Percentiles rank a stretch among this genome's conserved stretches.
phyloP scores from a whole-genome alignment of 2,113 vertebrate species.

The Bufo gargarizans region DNA sequence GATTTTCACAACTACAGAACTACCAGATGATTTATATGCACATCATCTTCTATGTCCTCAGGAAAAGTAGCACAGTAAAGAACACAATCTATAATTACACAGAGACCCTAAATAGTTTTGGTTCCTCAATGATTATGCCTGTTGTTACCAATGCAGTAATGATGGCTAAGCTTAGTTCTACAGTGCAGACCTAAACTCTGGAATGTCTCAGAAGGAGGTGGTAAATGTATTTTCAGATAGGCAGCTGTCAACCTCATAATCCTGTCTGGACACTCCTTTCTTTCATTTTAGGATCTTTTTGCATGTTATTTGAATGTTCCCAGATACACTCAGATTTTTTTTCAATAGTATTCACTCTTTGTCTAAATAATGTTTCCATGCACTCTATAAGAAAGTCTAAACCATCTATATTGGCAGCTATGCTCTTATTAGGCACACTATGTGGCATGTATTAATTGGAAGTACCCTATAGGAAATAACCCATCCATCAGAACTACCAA shows the following conservation, averaged over 20 bases:
- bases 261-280: conserved; percentile 53
- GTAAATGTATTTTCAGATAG: conserved; percentile 54
- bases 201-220: conserved; percentile 53
- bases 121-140: conserved; percentile 11
- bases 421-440: too few species aligned
- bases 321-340: not conserved
- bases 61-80: not conserved
- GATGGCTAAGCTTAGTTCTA: conserved; percentile 32
- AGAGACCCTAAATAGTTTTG: not conserved
- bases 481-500: too few species aligned
- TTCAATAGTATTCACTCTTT: too few species aligned
- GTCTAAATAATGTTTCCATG: too few species aligned
- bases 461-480: too few species aligned
- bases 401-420: too few species aligned
- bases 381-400: too few species aligned
- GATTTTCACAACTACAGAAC: not conserved
- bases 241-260: conserved; percentile 53
- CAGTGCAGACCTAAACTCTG: conserved; percentile 48
- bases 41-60: not conserved
- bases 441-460: too few species aligned
- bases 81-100: conserved; percentile 16
- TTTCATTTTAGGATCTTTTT: conserved; percentile 34
- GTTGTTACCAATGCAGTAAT: conserved; percentile 11
- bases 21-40: not conserved
- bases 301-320: conserved; percentile 32